These are phyloP conservation scores for Eueides isabella DNA, from an alignment of 1,140 invertebrate species.

Conservation along the genomic window DNA sequence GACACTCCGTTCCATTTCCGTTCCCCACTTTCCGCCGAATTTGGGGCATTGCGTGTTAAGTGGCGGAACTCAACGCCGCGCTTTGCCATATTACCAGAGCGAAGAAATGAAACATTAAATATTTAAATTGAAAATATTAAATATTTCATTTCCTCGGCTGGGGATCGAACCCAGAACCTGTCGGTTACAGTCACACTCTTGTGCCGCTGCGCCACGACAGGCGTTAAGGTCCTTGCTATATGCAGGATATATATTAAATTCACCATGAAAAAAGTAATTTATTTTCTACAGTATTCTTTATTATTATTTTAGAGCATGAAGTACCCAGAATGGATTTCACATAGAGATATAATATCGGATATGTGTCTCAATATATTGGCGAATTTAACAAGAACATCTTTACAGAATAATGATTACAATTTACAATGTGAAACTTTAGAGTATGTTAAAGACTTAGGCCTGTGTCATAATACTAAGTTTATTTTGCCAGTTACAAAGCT, in stretches of 20 bases:
- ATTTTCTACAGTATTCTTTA: not conserved
- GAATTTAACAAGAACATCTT: constrained; percentile 75
- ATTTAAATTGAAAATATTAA: too few species aligned
- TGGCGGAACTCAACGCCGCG: too few species aligned
- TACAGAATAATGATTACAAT: constrained; percentile 80
- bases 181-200: too few species aligned
- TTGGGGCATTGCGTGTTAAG: too few species aligned
- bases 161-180: too few species aligned
- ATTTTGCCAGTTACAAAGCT: constrained; percentile 84
- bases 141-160: too few species aligned
- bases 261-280: not conserved
- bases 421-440: constrained; percentile 82
- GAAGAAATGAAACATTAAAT: too few species aligned
- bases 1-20: too few species aligned
- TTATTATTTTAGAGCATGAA: constrained; percentile 58
- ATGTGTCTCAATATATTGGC: constrained; percentile 80
- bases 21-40: too few species aligned
- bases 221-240: not conserved
- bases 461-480: constrained; percentile 70
- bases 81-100: too few species aligned
- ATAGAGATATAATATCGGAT: constrained; percentile 80
- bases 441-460: constrained; percentile 81
- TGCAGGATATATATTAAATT: not conserved
- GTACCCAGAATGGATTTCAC: constrained; percentile 51
- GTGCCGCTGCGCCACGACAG: too few species aligned